These are phyloP conservation scores for Xyrichtys novacula DNA, from an alignment of 2,797 vertebrate species.

Conservation along the genomic window DNA sequence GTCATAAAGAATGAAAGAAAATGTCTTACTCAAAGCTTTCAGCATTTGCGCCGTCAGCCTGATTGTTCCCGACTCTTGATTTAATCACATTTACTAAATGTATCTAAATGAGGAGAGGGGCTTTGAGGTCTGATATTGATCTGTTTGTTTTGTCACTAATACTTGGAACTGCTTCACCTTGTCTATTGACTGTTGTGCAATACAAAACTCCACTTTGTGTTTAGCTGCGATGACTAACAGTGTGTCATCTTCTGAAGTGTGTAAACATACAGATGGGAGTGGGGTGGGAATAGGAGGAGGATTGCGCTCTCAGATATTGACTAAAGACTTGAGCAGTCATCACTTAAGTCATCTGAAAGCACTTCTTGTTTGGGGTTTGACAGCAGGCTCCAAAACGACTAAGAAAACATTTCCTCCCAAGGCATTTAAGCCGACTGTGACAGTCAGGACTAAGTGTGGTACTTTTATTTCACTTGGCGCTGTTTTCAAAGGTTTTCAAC, in stretches of 20 bases:
- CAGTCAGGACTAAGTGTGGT: background rate
- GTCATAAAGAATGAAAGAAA: too few species aligned
- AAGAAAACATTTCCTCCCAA: background rate
- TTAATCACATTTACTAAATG: slow-evolving; percentile 5
- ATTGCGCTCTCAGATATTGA: slow-evolving; percentile 34
- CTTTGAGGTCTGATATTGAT: slow-evolving; percentile 8
- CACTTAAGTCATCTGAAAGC: slow-evolving; percentile 22
- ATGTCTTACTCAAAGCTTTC: too few species aligned
- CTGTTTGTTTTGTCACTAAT: background rate
- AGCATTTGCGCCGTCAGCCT: slow-evolving; percentile 2
- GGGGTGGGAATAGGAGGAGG: slow-evolving; percentile 19
- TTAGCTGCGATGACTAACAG: slow-evolving; percentile 1
- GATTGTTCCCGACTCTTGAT: slow-evolving; percentile 5
- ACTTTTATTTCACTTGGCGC: background rate
- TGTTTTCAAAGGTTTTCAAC: too few species aligned
- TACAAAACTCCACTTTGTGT: slow-evolving; percentile 1
- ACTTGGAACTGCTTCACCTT: background rate
- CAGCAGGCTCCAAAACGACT: slow-evolving; percentile 4
- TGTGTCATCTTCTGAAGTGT: slow-evolving; percentile 13
- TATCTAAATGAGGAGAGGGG: background rate
- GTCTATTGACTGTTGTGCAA: background rate
- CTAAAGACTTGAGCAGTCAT: slow-evolving; percentile 22
- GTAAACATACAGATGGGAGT: slow-evolving; percentile 14
- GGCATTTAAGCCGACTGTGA: background rate
- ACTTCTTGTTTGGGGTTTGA: slow-evolving; percentile 16